Conservation (phyloP, 2,113 vertebrate genomes). For the Stigmatopora nigra region DNA sequence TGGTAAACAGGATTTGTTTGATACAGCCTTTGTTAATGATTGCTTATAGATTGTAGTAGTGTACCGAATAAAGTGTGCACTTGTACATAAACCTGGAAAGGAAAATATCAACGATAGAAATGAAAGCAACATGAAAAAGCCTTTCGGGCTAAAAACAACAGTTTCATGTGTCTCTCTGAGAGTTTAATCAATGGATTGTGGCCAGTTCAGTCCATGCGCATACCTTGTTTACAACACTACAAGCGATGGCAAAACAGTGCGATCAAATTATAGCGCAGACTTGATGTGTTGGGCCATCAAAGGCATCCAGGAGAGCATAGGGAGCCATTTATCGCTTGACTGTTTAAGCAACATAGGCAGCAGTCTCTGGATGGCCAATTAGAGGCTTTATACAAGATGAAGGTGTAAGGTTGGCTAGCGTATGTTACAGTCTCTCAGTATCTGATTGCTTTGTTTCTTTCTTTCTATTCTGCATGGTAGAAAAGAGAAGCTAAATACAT, state of each 20-base stretch:
- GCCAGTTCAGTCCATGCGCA: slow-evolving; percentile 30
- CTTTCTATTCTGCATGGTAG: slow-evolving; percentile 39
- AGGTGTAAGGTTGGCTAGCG: slow-evolving; percentile 40
- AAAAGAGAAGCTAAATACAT: slow-evolving; percentile 38
- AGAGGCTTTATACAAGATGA: slow-evolving; percentile 42
- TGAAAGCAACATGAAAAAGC: slow-evolving; percentile 4
- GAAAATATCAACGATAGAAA: slow-evolving; percentile 5
- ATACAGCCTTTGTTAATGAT: not conserved
- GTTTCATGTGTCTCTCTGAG: slow-evolving; percentile 16
- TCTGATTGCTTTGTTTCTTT: slow-evolving; percentile 26
- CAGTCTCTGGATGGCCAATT: slow-evolving; percentile 64
- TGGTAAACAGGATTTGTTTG: not conserved
- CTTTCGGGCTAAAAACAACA: not conserved
- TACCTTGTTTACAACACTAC: slow-evolving; percentile 39
- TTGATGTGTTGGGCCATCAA: slow-evolving; percentile 51
- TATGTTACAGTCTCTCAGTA: slow-evolving; percentile 25
- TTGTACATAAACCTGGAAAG: not conserved
- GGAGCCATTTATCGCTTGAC: slow-evolving; percentile 53
- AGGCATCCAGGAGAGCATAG: slow-evolving; percentile 41
- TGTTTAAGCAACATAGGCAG: slow-evolving; percentile 54
- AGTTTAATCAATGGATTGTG: slow-evolving; percentile 24
- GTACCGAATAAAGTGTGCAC: not conserved
- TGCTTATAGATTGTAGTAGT: not conserved
- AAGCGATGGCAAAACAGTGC: slow-evolving; percentile 31
- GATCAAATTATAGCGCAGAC: slow-evolving; percentile 46